Percentiles rank a stretch among this genome's conserved stretches.
These are phyloP conservation scores for Halcyon senegalensis DNA, from an alignment of 2,113 vertebrate species.

Conservation along the genomic window DNA sequence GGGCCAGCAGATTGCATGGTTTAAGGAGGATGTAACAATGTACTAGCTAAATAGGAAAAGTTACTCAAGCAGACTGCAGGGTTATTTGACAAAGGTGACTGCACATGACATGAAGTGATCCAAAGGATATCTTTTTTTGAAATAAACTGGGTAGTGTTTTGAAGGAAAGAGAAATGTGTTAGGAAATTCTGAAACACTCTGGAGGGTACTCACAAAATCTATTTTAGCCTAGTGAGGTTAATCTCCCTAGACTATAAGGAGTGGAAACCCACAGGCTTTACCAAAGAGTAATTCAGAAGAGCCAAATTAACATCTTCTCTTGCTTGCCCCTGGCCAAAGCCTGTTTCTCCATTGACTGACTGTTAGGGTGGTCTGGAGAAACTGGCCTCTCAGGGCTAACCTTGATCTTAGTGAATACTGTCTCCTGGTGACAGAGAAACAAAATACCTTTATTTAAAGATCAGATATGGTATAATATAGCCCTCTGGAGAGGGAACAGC, in stretches of 20 bases:
- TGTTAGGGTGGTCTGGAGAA: not conserved
- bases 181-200: not conserved
- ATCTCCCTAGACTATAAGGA: not conserved
- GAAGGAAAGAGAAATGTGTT: not conserved
- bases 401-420: not conserved
- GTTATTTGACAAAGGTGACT: not conserved
- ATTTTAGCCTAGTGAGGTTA: not conserved
- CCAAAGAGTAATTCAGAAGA: not conserved
- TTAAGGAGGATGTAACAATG: not conserved
- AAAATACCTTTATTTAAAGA: not conserved
- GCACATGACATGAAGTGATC: not conserved
- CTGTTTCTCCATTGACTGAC: not conserved
- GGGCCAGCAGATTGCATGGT: not conserved
- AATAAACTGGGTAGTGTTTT: not conserved
- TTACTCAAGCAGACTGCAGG: not conserved
- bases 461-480: not conserved
- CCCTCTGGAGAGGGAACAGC: not conserved
- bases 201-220: not conserved
- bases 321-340: not conserved
- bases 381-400: fast-evolving
- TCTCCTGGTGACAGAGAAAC: not conserved
- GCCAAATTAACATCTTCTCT: not conserved
- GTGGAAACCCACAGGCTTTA: not conserved
- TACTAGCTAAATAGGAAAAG: not conserved
- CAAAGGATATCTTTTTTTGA: not conserved